These are phyloP conservation scores for Nyctibius grandis DNA, from an alignment of 2,797 vertebrate species.

Conservation along the genomic window DNA sequence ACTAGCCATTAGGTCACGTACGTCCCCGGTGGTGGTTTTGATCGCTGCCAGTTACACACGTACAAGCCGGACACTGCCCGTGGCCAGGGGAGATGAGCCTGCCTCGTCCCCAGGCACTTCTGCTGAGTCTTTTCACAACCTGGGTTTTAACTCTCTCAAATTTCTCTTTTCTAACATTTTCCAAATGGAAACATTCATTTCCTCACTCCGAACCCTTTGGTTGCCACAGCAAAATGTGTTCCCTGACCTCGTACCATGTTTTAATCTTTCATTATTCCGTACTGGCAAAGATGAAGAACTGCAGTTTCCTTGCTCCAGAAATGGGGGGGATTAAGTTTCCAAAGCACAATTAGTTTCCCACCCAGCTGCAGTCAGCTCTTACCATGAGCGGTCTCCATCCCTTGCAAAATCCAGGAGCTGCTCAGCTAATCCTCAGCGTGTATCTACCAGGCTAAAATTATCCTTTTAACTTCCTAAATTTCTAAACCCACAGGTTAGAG, in stretches of 20 bases:
- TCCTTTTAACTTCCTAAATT: not conserved
- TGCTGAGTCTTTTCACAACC: not conserved
- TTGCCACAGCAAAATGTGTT: not conserved
- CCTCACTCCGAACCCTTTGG: not conserved
- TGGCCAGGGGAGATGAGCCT: not conserved
- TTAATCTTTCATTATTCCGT: not conserved
- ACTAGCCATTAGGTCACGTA: fast-evolving
- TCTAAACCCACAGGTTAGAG: not conserved
- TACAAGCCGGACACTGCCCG: not conserved
- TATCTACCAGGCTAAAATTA: not conserved
- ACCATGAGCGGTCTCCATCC: not conserved
- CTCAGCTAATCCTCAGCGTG: not conserved
- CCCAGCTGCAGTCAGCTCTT: not conserved
- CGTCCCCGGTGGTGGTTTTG: not conserved
- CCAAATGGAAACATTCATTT: not conserved
- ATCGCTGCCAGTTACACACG: not conserved
- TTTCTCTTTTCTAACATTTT: not conserved
- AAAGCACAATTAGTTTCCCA: not conserved
- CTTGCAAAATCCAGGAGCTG: not conserved
- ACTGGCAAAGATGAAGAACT: not conserved
- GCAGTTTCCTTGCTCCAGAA: not conserved
- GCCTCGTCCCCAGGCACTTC: fast-evolving
- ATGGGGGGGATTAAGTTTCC: not conserved
- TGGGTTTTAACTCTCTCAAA: not conserved
- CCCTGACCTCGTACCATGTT: not conserved